Conservation (phyloP, 2,113 vertebrate species). For the Aviceda subcristata region DNA sequence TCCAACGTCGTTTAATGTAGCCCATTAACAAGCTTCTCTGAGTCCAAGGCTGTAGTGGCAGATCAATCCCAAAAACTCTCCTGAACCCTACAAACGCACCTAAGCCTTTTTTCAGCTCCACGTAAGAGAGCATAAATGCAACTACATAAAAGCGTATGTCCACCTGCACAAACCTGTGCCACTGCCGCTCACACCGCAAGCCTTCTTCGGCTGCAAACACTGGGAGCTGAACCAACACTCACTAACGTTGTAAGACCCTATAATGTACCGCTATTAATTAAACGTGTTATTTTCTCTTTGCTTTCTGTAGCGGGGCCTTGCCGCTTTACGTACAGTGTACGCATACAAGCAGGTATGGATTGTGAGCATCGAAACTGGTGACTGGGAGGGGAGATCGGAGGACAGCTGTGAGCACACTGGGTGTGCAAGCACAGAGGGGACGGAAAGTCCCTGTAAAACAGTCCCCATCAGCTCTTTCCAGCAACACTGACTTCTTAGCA, state of each 20-base stretch:
- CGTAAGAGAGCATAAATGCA: neutral
- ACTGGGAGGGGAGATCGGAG: neutral
- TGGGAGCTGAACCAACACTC: neutral
- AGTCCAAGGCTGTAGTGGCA: neutral
- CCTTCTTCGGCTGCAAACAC: too few species aligned
- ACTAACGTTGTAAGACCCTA: neutral
- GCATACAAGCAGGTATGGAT: neutral
- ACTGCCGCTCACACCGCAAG: neutral
- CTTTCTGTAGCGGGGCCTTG: neutral
- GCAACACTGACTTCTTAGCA: neutral
- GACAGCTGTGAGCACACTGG: neutral
- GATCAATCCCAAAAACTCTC: neutral
- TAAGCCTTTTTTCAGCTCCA: neutral
- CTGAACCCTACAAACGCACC: neutral
- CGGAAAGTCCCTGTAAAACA: neutral
- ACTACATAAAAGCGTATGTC: neutral
- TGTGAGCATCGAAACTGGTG: accelerated
- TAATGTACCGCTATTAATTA: neutral
- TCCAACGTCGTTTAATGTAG: neutral
- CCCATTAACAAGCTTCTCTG: neutral
- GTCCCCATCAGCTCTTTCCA: neutral
- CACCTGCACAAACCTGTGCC: neutral
- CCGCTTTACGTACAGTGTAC: neutral
- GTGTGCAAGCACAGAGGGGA: neutral
- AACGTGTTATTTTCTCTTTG: neutral